Base-by-base conservation (phyloP, 2,888 invertebrate species). In the Oligia strigilis region DNA sequence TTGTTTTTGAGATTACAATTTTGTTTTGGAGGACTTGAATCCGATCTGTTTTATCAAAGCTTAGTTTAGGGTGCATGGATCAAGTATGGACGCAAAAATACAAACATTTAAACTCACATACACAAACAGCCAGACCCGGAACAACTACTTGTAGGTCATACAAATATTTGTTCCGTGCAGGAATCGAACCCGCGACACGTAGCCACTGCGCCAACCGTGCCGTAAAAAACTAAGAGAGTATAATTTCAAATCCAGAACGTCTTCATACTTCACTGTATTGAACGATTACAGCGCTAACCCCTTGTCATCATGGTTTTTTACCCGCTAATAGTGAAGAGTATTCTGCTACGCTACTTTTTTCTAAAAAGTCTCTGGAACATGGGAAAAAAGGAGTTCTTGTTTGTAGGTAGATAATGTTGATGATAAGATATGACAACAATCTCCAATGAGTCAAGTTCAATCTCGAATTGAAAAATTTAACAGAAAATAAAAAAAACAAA, bases 1-100 rank as follows among this genome's bases (percentile, higher is more conserved):
- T 49, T 49, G 66, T 46, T 52, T 76, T 80, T 79, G 71, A 62
- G 19, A 14, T 71, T 55, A 46, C 6, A 73, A 70, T 80, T 43
- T n/a, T 8, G 17, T 23, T 80, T 58, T 58, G 23, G 9, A 3
- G 58, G 23, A 58, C 14, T 23, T 36, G 58, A 1, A 9, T 5
- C 23, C 36, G 64, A 65, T 40, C 36, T 65, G 6, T 19, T 19
- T 13, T 19, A 19, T 46, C 29, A 11, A 46, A 46, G 11, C 2
- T 69, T 46, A 2, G 11, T 46, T 29, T 46, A 46, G 1, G 3
- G 8, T n/a, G 40, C 0, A 14, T n/a, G n/a, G 17, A 46, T 17
- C 1, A 40, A 23, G 1, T 13, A 14, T n/a, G n/a, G 17, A n/a
- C n/a, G 43, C 17, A 9, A 67, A 4, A 43, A 46, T 69, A 29